phyloP scores from a whole-genome alignment of 2,888 invertebrate genomes.

The Phyto melanocephala region DNA sequence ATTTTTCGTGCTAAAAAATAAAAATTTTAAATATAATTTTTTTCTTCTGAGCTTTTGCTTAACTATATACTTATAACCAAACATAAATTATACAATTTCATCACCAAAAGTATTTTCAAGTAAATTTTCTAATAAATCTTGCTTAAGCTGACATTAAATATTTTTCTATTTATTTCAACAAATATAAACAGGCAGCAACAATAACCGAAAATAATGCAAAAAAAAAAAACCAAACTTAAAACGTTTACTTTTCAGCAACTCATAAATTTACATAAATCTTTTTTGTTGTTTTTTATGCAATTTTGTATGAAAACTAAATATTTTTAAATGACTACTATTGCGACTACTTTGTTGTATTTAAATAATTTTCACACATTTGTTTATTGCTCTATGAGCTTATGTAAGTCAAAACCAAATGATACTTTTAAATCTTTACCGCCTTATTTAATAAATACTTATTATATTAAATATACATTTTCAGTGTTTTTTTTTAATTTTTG shows the following conservation, averaged over 20 bases:
- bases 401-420: conserved; percentile 51
- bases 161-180: conserved; percentile 18
- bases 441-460: conserved; percentile 45
- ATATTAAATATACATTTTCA: conserved; percentile 53
- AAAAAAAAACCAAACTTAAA: conserved; percentile 33
- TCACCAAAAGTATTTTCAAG: conserved; percentile 53
- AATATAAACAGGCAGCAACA: conserved; percentile 7
- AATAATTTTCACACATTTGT: conserved; percentile 63
- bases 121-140: conserved; percentile 59
- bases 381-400: conserved; percentile 36
- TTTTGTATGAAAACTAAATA: conserved; percentile 34
- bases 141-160: conserved; percentile 57
- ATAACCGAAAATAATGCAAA: no score
- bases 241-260: conserved; percentile 62
- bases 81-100: conserved; percentile 54
- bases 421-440: conserved; percentile 63
- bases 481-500: conserved; percentile 26
- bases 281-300: conserved; percentile 4
- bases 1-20: not conserved
- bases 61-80: not conserved
- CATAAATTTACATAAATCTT: conserved; percentile 62
- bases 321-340: conserved; percentile 36
- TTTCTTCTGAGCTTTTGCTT: not conserved
- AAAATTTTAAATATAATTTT: not conserved
- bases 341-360: conserved; percentile 44